Percentiles rank a stretch among this genome's conserved stretches.
Evolutionary conservation across 2,797 vertebrate species (phyloP).

Genomic region (Fringilla coelebs): DNA sequence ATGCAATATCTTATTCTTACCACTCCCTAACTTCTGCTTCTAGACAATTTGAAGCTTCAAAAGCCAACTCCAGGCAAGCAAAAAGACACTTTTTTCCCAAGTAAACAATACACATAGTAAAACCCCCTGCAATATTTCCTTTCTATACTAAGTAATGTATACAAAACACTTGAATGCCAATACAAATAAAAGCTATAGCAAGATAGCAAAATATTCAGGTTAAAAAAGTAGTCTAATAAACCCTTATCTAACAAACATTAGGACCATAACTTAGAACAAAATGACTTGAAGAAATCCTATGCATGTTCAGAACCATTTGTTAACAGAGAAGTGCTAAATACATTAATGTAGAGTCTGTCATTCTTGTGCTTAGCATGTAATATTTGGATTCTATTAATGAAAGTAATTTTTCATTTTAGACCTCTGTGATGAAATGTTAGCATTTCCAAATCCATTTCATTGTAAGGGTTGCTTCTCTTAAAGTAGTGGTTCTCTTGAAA

Average conservation of each 20-base stretch:
- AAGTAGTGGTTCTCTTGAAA: neutral
- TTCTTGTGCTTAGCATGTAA: neutral
- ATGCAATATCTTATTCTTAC: neutral
- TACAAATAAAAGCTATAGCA: neutral
- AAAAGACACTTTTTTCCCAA: neutral
- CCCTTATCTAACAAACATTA: neutral
- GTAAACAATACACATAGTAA: neutral
- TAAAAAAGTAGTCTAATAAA: neutral
- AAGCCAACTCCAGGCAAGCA: neutral
- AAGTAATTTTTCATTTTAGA: neutral
- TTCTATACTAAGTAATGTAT: neutral
- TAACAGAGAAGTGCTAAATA: neutral
- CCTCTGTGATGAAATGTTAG: neutral
- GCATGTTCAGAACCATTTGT: neutral
- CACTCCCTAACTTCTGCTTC: neutral
- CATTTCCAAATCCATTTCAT: neutral
- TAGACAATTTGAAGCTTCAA: neutral
- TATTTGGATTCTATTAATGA: neutral
- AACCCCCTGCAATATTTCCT: accelerated
- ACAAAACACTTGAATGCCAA: neutral
- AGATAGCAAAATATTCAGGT: neutral
- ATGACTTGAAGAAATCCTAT: neutral
- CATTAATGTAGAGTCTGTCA: neutral
- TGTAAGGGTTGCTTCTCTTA: neutral
- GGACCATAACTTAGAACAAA: neutral